Evolutionary conservation across 2,888 invertebrate species (phyloP), one percentile per base, ranked within the genome.

Genomic region (Rhynchonema sp.): DNA sequence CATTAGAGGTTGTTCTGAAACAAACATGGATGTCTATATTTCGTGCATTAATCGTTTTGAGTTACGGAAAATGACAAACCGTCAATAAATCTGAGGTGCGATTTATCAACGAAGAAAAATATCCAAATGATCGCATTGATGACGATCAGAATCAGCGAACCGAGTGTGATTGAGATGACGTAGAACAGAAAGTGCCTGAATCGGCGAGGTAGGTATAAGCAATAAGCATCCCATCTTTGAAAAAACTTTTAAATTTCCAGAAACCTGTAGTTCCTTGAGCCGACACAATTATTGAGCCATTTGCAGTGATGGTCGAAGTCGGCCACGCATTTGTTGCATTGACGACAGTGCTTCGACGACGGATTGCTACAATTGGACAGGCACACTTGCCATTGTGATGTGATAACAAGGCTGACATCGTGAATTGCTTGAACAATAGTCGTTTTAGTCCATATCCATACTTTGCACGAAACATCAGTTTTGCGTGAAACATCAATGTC

Each of bases 241-340:
- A 52, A 13, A 52, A 13, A n/a, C 13, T 6, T n/a, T 23, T 13
- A n/a, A 13, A 13, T 52, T 20, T 22, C 3, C 13, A 52, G 3
- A 22, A 25, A 68, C 67, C 61, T 62, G 56, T 70, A 70, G 56
- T 70, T 70, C n/a, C 57, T 62, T 2, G 60, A 59, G 17, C 96
- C 96, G 63, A 96, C 83, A 78, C 96, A 96, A 76, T 90, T 92
- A 79, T 96, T 96, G 66, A 96, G 79, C 94, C 96, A 96, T 80
- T 91, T 90, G 80, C 94, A 96, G 76, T 96, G 94, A 75, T 94
- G 94, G 74, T 96, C 94, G 76, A 96, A 96, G 61, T 82, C 81
- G 22, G 84, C 83, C 58, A 96, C 86, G 76, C 96, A 96, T 66
- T 96, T 96, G 79, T 96, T 96, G 78, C 96, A 96, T 66, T 87